Conservation (phyloP, 2,797 vertebrate genomes). For the Mus caroli region DNA sequence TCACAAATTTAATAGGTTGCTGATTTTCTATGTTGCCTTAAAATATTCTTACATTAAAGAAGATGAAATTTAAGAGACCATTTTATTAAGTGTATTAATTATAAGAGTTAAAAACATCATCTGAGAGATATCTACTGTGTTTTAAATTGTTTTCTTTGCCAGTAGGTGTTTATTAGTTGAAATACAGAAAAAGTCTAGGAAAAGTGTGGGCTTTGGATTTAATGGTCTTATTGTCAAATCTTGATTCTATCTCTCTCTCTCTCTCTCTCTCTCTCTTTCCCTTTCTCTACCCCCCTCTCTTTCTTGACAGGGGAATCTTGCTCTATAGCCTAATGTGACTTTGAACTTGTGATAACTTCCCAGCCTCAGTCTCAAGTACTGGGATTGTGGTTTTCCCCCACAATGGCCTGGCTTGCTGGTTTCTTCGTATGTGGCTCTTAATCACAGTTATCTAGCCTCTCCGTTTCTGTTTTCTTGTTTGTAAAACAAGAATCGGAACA, state of each 20-base stretch:
- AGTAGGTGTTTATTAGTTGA: constrained; percentile 37
- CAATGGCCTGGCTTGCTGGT: not conserved
- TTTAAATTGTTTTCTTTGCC: not conserved
- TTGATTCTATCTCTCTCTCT: not conserved
- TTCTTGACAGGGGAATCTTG: not conserved
- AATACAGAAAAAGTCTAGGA: not conserved
- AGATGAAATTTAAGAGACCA: constrained; percentile 54
- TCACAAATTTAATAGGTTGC: not conserved
- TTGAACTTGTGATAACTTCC: not conserved
- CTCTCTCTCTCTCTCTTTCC: not conserved
- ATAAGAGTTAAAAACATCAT: constrained; percentile 33
- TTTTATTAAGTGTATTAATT: constrained; percentile 61
- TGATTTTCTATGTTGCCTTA: constrained; percentile 25
- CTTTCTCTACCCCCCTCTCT: rapidly evolving
- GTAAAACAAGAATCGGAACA: not conserved
- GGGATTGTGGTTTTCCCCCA: not conserved
- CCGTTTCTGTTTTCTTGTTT: constrained; percentile 50
- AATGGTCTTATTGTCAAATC: not conserved
- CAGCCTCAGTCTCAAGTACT: not conserved
- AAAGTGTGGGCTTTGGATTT: constrained; percentile 14
- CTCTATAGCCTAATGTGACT: not conserved
- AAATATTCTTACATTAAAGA: constrained; percentile 40
- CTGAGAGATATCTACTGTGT: not conserved
- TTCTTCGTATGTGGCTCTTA: not conserved
- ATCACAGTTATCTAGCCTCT: constrained; percentile 24